Evolutionary conservation across 2,888 invertebrate species (phyloP).

Genomic region (Lomographa bimaculata): DNA sequence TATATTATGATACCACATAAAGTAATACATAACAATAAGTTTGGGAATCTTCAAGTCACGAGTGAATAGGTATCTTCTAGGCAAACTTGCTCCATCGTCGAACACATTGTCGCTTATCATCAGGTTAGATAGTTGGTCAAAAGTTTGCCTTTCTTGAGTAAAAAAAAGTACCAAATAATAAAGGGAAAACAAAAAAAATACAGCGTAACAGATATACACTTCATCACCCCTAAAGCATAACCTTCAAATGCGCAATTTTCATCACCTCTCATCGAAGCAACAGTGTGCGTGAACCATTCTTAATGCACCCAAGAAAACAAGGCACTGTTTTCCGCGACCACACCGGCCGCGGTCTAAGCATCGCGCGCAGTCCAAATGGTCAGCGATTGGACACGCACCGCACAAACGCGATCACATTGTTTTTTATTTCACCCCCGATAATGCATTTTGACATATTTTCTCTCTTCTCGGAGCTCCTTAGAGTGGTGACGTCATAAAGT

Average conservation of each 20-base stretch:
- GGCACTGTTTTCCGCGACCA: constrained; percentile 4
- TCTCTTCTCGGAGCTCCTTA: constrained; percentile 50
- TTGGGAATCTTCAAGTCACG: no score
- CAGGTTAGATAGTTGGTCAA: no score
- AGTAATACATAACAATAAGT: no score
- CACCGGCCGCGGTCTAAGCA: constrained; percentile 29
- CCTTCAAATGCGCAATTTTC: neutral
- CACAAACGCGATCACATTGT: constrained; percentile 48
- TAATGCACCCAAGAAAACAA: constrained; percentile 15
- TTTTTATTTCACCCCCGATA: constrained; percentile 50
- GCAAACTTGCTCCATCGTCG: no score
- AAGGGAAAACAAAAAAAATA: no score
- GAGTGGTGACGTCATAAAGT: constrained; percentile 57
- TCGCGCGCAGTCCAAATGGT: constrained; percentile 57
- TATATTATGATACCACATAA: no score
- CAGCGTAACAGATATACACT: no score
- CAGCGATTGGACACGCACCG: constrained; percentile 45
- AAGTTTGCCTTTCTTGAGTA: no score
- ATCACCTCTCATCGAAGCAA: constrained; percentile 1
- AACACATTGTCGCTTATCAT: no score
- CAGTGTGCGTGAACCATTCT: constrained; percentile 19
- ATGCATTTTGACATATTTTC: constrained; percentile 78
- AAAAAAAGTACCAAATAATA: no score
- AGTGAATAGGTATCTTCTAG: no score
- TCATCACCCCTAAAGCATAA: neutral